Percentiles rank a stretch among this genome's conserved stretches.
Evolutionary conservation across 2,797 vertebrate species (phyloP).

Genomic region (Enteromius treurensis): DNA sequence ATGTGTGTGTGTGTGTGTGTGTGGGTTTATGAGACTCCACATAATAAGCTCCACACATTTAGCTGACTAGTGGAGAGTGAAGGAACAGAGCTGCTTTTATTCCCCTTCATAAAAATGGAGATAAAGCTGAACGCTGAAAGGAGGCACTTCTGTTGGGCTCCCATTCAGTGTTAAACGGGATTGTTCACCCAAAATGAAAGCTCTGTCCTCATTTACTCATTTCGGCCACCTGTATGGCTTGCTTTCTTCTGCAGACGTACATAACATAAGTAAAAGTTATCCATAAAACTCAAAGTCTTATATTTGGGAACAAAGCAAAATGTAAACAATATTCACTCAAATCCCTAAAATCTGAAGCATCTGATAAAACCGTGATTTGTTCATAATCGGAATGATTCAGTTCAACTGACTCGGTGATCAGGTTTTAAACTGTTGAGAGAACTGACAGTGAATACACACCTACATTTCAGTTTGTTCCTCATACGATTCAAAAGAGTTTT

Average conservation of each 20-base stretch:
- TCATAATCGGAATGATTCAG: background rate
- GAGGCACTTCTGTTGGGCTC: background rate
- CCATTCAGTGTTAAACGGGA: background rate
- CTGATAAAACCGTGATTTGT: background rate
- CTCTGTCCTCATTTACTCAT: slow-evolving; percentile 7
- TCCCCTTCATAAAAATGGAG: slow-evolving; percentile 42
- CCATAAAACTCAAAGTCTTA: background rate
- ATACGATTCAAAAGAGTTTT: background rate
- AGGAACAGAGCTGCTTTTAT: slow-evolving; percentile 43
- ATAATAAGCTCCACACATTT: slow-evolving; percentile 32
- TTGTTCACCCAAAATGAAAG: background rate
- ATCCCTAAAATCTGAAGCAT: background rate
- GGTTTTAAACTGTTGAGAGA: background rate
- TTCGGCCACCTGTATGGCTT: background rate
- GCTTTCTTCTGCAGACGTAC: background rate
- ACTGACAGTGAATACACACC: background rate
- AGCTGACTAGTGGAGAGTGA: slow-evolving; percentile 29
- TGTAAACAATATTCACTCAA: background rate
- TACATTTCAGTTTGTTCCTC: background rate
- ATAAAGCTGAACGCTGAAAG: slow-evolving; percentile 26
- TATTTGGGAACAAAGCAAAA: background rate
- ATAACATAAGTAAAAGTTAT: background rate
- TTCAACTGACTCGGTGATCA: background rate
- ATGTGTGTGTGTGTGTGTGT: slow-evolving; percentile 11
- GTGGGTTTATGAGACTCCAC: slow-evolving; percentile 23